phyloP scores from a whole-genome alignment of 2,113 vertebrate genomes.

The Tragulus kanchil region DNA sequence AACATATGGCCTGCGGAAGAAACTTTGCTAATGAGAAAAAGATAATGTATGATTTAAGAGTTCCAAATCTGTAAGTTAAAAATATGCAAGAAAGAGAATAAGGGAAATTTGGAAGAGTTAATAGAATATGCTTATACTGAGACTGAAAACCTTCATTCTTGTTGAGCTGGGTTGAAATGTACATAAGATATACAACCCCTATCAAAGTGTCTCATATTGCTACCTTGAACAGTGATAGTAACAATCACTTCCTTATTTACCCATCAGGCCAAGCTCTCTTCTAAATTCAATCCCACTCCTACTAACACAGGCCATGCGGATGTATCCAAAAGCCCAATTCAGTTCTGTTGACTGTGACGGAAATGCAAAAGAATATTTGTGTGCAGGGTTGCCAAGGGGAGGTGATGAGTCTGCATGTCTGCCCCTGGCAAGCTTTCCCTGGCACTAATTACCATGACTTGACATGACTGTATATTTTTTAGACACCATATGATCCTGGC shows the following conservation, averaged over 20 bases:
- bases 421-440: not conserved
- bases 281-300: not conserved
- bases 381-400: slow-evolving; percentile 16
- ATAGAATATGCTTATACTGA: not conserved
- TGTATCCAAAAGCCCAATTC: not conserved
- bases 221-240: not conserved
- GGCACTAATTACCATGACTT: slow-evolving; percentile 59
- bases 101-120: slow-evolving; percentile 7
- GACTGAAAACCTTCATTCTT: slow-evolving; percentile 1
- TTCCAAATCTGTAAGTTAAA: slow-evolving; percentile 61
- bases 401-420: not conserved
- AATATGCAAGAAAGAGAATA: not conserved
- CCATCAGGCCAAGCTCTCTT: not conserved
- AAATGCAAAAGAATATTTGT: slow-evolving; percentile 44
- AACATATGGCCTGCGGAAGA: slow-evolving; percentile 47
- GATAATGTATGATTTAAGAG: slow-evolving; percentile 13
- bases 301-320: not conserved
- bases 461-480: slow-evolving; percentile 60
- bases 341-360: not conserved
- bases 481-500: slow-evolving; percentile 59
- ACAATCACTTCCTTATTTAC: slow-evolving; percentile 28
- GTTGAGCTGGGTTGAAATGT: not conserved
- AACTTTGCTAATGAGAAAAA: slow-evolving; percentile 56
- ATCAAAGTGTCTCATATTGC: not conserved
- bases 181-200: not conserved